Conservation (phyloP, 30 jellyfish, hydroid and myxozoan species). For the Nemopilema nomurai region DNA sequence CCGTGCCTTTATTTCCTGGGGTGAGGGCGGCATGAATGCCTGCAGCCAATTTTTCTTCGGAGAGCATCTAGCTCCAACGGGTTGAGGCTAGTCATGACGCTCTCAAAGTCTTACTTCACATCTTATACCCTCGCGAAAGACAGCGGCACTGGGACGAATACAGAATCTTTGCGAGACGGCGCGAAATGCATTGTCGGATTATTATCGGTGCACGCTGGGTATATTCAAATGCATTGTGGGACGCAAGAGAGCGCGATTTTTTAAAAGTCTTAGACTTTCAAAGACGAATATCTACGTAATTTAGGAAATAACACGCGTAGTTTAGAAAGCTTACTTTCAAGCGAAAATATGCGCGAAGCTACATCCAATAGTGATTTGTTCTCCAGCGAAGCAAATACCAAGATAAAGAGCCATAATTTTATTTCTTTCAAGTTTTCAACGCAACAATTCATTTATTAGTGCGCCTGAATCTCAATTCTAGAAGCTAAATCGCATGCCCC, state of each 20-base stretch:
- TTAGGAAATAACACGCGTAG: too few relatives aligned
- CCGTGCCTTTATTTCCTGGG: slow-evolving; percentile 97
- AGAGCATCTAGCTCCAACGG: slow-evolving; percentile 78
- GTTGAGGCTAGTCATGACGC: slow-evolving; percentile 85
- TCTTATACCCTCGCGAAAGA: slow-evolving; percentile 75
- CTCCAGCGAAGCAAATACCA: too few relatives aligned
- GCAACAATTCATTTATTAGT: too few relatives aligned
- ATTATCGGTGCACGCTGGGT: slow-evolving; percentile 6
- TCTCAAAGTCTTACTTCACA: slow-evolving; percentile 65
- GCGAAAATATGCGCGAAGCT: too few relatives aligned
- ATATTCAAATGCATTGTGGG: slow-evolving; percentile 21
- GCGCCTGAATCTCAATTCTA: too few relatives aligned
- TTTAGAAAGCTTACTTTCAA: too few relatives aligned
- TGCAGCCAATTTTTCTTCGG: slow-evolving; percentile 65
- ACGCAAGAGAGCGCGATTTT: background rate
- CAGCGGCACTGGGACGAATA: slow-evolving; percentile 83
- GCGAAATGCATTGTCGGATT: slow-evolving; percentile 42
- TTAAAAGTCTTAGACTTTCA: too few relatives aligned
- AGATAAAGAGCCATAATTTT: too few relatives aligned
- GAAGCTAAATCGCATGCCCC: too few relatives aligned
- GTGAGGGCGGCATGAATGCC: slow-evolving; percentile 99
- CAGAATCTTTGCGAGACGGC: slow-evolving; percentile 44
- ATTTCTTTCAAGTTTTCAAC: too few relatives aligned
- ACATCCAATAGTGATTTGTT: too few relatives aligned
- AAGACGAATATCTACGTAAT: background rate